These are phyloP conservation scores for Pachyrhynchus sulphureomaculatus DNA, from an alignment of 1,140 invertebrate species.

Conservation along the genomic window DNA sequence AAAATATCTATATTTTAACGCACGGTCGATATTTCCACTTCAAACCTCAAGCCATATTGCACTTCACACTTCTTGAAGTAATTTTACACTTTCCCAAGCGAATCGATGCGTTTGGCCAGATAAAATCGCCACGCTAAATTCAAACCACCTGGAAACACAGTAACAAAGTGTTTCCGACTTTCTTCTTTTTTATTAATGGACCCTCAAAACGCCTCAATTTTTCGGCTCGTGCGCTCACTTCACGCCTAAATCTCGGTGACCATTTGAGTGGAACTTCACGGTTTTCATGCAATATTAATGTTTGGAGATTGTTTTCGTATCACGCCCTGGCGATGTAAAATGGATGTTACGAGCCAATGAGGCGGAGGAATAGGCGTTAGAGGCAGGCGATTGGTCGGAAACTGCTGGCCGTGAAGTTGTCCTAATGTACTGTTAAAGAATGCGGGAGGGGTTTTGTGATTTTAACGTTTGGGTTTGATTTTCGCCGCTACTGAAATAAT, in stretches of 20 bases:
- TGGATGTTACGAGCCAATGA: constrained; percentile 33
- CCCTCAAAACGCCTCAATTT: constrained; percentile 16
- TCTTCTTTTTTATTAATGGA: constrained; percentile 1
- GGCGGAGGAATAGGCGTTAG: neutral
- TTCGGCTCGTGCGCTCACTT: constrained; percentile 20
- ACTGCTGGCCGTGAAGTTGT: neutral
- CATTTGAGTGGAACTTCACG: constrained; percentile 41
- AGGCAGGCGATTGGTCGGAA: constrained; percentile 5
- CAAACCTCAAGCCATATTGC: neutral
- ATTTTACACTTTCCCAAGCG: constrained; percentile 28
- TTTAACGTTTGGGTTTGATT: neutral
- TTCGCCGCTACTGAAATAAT: no score
- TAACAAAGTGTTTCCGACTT: neutral
- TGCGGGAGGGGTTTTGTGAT: constrained; percentile 1
- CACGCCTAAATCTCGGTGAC: constrained; percentile 34
- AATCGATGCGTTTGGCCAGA: constrained; percentile 25
- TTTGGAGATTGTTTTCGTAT: constrained; percentile 17
- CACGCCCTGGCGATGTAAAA: constrained; percentile 36
- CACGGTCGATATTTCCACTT: neutral
- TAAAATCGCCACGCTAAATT: constrained; percentile 25
- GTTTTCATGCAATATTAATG: constrained; percentile 33
- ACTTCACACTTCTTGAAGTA: constrained; percentile 10
- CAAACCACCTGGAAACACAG: constrained; percentile 16
- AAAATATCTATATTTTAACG: neutral
- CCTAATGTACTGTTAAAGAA: neutral